phyloP scores from a whole-genome alignment of 2,888 invertebrate species.

The Acronicta leporina region DNA sequence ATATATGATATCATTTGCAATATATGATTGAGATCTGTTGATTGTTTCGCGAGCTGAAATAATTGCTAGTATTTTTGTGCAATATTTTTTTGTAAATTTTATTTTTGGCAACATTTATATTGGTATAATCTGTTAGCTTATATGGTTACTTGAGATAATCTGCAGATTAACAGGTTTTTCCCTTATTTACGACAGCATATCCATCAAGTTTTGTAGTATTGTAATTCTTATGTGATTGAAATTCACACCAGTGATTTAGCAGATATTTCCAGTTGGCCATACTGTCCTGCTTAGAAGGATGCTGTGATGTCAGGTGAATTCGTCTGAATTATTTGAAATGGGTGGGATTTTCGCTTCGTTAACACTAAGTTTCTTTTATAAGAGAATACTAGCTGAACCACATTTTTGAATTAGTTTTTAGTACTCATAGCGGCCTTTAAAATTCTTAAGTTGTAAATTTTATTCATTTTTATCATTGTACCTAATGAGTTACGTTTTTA shows the following conservation, averaged over 20 bases:
- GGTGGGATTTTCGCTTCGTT: slow-evolving; percentile 66
- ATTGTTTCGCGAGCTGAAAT: slow-evolving; percentile 60
- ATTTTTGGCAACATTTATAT: slow-evolving; percentile 56
- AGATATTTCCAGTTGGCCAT: slow-evolving; percentile 65
- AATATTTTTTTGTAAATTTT: slow-evolving; percentile 66
- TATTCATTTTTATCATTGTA: slow-evolving; percentile 74
- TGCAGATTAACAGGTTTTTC: slow-evolving; percentile 6
- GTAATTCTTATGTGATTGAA: slow-evolving; percentile 40
- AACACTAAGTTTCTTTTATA: slow-evolving; percentile 64
- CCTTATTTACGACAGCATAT: slow-evolving; percentile 17
- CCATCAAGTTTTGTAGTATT: slow-evolving; percentile 39
- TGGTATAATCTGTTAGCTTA: slow-evolving; percentile 42
- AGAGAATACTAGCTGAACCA: slow-evolving; percentile 62
- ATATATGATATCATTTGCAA: slow-evolving; percentile 84
- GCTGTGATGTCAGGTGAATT: slow-evolving; percentile 74
- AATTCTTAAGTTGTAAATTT: slow-evolving; percentile 85
- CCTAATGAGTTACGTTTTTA: slow-evolving; percentile 75
- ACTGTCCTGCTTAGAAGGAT: slow-evolving; percentile 64
- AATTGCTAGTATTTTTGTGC: slow-evolving; percentile 73
- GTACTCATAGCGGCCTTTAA: slow-evolving; percentile 69
- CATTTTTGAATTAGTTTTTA: slow-evolving; percentile 66
- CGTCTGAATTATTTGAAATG: slow-evolving; percentile 75
- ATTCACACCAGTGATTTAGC: slow-evolving; percentile 56
- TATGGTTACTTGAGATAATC: slow-evolving; percentile 15
- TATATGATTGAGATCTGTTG: slow-evolving; percentile 71